Evolutionary conservation across 2,888 invertebrate genomes (phyloP).

Genomic region (Eupithecia centaureata): DNA sequence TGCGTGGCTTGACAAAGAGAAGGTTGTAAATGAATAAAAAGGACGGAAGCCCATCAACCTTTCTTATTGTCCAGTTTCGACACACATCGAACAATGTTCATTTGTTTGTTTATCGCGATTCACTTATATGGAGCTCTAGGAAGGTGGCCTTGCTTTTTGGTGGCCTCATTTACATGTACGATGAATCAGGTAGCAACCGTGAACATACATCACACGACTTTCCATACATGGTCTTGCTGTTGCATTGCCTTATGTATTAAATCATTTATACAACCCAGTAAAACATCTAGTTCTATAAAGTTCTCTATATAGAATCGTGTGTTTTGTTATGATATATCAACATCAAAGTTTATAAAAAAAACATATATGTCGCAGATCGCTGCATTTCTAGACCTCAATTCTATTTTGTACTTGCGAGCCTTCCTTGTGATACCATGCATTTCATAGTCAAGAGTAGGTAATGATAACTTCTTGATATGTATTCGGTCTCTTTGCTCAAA

Average conservation of each 20-base stretch:
- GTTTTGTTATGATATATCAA: too few relatives aligned
- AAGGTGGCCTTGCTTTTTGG: conserved; percentile 26
- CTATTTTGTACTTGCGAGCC: too few relatives aligned
- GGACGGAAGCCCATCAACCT: conserved; percentile 60
- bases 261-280: background rate
- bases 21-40: conserved; percentile 59
- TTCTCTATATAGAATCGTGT: too few relatives aligned
- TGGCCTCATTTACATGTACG: conserved; percentile 10
- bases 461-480: too few relatives aligned
- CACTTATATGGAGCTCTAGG: conserved; percentile 31
- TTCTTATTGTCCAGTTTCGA: conserved; percentile 59
- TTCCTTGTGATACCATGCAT: too few relatives aligned
- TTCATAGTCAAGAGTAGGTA: too few relatives aligned
- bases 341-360: too few relatives aligned
- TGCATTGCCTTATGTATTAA: background rate
- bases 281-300: background rate
- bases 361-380: too few relatives aligned
- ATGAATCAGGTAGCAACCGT: conserved; percentile 20
- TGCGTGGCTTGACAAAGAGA: conserved; percentile 54
- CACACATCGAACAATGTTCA: conserved; percentile 45
- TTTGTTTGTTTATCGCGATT: conserved; percentile 52
- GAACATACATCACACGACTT: background rate
- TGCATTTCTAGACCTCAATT: too few relatives aligned
- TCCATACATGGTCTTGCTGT: background rate
- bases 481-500: too few relatives aligned